Base-by-base conservation (phyloP, 2,888 invertebrate species). In the Archaeoteleia sp. region DNA sequence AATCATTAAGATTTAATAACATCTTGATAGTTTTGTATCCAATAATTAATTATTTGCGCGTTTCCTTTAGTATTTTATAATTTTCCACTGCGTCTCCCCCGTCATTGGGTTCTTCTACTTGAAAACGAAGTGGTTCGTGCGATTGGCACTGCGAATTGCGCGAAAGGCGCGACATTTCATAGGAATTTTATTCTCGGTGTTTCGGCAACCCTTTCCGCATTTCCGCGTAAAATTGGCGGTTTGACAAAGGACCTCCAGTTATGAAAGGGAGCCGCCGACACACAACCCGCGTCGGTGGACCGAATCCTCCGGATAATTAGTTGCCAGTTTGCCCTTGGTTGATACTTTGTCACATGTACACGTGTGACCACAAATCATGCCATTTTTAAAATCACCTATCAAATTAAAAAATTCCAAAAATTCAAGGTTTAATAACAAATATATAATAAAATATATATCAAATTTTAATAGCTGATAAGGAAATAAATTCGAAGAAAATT, bases 301-400 rank as follows among this genome's bases (percentile, higher is more conserved):
- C 83, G 76, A 81, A 72, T 68, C 77, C 74, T 72, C 71, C 62
- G 70, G 72, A 75, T 79, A 82, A 83, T 82, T 82, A 82, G 79
- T 76, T 76, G 55, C 76, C 71, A 75, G 51, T 61, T 69, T 17
- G 49, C 51, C 58, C 57, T 62, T 67, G 70, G 66, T 74, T 20
- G 75, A 79, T 76, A 71, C 72, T 72, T 72, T 67, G 51, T 72
- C 74, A 76, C 76, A 72, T 78, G 77, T 58, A 67, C 46, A 62
- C 46, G 23, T 37, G 14, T 27, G 23, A 43, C n/a, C 43, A 29
- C 15, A 30, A 29, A 15, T 30, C 53, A 53, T 30, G 34, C 10
- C 23, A 48, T 35, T 45, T 32, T 23, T 48, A 20, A 10, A 39
- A 39, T 23, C 23, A 10, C n/a, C 9, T 12, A 9, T 23, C 9